Evolutionary conservation across 2,888 invertebrate species (phyloP).

Genomic region (Athalia cordata): DNA sequence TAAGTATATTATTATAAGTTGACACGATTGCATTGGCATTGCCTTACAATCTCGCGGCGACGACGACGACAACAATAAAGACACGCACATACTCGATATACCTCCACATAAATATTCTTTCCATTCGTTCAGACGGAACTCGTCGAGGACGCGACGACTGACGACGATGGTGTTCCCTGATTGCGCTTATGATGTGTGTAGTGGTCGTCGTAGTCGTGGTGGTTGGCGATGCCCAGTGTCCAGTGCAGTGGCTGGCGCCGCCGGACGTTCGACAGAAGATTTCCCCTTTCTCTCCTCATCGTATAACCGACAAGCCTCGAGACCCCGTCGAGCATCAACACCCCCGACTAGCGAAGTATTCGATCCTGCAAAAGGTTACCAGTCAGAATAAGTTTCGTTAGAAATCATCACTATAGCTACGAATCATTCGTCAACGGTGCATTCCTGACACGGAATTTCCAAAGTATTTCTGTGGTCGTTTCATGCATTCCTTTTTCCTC

Average conservation of each 20-base stretch:
- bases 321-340: slow-evolving; percentile 65
- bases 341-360: slow-evolving; percentile 63
- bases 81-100: too few relatives aligned
- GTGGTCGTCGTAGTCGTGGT: slow-evolving; percentile 57
- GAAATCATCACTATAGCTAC: background rate
- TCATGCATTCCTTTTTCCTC: too few relatives aligned
- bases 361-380: slow-evolving; percentile 46
- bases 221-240: slow-evolving; percentile 51
- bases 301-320: slow-evolving; percentile 54
- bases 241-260: slow-evolving; percentile 67
- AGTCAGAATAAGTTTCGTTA: background rate
- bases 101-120: too few relatives aligned
- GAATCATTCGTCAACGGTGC: background rate
- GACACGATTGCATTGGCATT: too few relatives aligned
- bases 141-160: slow-evolving; percentile 51
- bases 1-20: too few relatives aligned
- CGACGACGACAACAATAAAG: too few relatives aligned
- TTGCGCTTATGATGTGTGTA: background rate
- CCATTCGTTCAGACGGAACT: too few relatives aligned
- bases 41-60: too few relatives aligned
- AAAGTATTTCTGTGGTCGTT: too few relatives aligned
- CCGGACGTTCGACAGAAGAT: slow-evolving; percentile 69
- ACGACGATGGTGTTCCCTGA: slow-evolving; percentile 48
- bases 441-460: too few relatives aligned
- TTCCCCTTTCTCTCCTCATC: slow-evolving; percentile 50